Evolutionary conservation across 2,888 invertebrate species (phyloP), one percentile per base, ranked within the genome.

Genomic region (Nematopogon swammerdamellus): DNA sequence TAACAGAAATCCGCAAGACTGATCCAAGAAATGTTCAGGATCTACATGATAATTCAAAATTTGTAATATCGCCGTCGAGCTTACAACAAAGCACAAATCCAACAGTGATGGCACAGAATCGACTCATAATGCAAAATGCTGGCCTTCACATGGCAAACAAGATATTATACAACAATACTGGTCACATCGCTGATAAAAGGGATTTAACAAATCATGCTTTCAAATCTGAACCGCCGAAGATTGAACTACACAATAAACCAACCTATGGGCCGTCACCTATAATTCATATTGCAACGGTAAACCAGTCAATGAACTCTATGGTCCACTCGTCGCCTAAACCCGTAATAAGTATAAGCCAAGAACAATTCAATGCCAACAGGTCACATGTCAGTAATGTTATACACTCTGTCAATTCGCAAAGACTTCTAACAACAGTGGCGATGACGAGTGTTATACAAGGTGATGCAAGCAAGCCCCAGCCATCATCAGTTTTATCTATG

Each of bases 51-150:
- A 65, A 55, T 57, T 58, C 76, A 2, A 80, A 80, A 65, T 70
- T 80, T 45, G 70, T 79, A 54, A 58, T 79, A 49, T 74, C 80
- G 3, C 69, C 80, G 30, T 67, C 70, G 6, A 68, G 59, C 57
- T 57, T 73, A 52, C 70, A 69, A 53, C 68, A 65, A 52, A 70
- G 58, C 48, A 62, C 68, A 46, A 77, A 71, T 60, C 64, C 73
- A 47, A 70, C 76, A 44, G 67, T 76, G 10, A 65, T 77, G 68
- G 68, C 76, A 10, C 79, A 77, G 58, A 80, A 79, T 59, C 67
- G 80, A 42, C 60, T 80, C 42, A 70, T 79, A 56, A 70, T 79
- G 72, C 73, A 74, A 60, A 73, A 72, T 58, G 64, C 73, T 29
- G 58, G 36, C 3, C 36, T 73, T 46, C 72, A 75, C 48, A 60